Conservation (phyloP, 2,888 invertebrate genomes). For the Hydraecia micacea region DNA sequence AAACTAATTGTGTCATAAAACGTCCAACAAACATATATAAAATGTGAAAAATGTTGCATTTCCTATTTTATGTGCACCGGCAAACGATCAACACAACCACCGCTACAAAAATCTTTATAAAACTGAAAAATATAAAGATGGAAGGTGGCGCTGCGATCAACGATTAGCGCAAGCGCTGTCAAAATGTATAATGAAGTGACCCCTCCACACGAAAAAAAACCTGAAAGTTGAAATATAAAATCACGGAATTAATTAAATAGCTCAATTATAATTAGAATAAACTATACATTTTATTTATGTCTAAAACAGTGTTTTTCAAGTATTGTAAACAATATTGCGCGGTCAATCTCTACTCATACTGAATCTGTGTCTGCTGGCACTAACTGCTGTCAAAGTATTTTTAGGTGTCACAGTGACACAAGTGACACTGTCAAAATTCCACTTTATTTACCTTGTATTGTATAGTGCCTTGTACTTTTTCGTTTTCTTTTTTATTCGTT, state of each 20-base stretch:
- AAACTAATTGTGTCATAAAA: conserved; percentile 82
- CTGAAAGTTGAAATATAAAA: not conserved
- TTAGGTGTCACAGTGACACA: too few relatives aligned
- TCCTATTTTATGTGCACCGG: conserved; percentile 76
- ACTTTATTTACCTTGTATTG: conserved; percentile 51
- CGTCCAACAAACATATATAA: conserved; percentile 78
- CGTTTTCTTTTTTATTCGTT: conserved; percentile 17
- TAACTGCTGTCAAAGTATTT: not conserved
- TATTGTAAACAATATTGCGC: not conserved
- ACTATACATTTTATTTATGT: not conserved
- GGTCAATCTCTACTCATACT: not conserved
- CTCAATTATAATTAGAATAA: too few relatives aligned
- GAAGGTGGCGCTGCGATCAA: conserved; percentile 73
- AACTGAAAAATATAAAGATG: conserved; percentile 76
- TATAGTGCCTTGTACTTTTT: conserved; percentile 19
- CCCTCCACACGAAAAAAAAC: conserved; percentile 25
- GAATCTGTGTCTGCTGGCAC: not conserved
- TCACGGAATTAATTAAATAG: not conserved
- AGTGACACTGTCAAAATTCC: conserved; percentile 5
- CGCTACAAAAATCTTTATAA: conserved; percentile 83
- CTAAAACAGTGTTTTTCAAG: not conserved
- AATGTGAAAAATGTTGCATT: conserved; percentile 82
- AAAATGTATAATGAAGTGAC: conserved; percentile 59
- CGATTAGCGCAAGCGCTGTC: conserved; percentile 82
- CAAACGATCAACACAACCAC: conserved; percentile 79